These are phyloP conservation scores for Loris lydekkerianus DNA, from an alignment of 2,797 vertebrate species.

Conservation along the genomic window DNA sequence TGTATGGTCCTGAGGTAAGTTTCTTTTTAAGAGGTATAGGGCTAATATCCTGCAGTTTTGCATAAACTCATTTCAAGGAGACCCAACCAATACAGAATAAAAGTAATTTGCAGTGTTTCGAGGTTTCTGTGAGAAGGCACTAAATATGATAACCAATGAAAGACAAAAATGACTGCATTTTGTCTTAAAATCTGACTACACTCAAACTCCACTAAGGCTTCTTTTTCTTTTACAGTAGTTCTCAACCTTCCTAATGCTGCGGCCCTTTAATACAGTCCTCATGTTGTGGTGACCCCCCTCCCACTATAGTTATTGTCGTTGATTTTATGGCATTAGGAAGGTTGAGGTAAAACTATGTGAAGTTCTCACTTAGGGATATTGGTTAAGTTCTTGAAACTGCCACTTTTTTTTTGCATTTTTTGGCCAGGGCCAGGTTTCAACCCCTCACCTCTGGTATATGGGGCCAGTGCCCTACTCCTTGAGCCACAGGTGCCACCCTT, in stretches of 20 bases:
- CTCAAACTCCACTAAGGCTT: not conserved
- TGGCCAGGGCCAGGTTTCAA: no score
- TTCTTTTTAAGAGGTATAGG: constrained; percentile 40
- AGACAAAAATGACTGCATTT: not conserved
- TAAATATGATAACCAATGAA: not conserved
- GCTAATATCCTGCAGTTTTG: constrained; percentile 1
- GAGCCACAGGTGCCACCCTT: no score
- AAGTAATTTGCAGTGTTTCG: not conserved
- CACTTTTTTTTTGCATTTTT: not conserved
- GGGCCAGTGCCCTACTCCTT: no score
- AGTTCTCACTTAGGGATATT: not conserved
- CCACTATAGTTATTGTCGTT: no score
- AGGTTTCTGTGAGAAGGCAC: not conserved
- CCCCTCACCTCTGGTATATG: no score
- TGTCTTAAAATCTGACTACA: not conserved
- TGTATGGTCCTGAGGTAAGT: not conserved
- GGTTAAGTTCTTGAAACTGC: not conserved
- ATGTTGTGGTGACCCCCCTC: no score
- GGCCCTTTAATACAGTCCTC: no score
- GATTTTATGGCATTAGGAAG: no score
- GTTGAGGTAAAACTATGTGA: not conserved
- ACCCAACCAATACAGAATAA: not conserved
- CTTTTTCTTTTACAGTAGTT: not conserved
- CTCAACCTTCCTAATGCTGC: no score
- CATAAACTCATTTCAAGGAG: constrained; percentile 39